Conservation (phyloP, 2,888 invertebrate genomes). For the Epirrita christyi region DNA sequence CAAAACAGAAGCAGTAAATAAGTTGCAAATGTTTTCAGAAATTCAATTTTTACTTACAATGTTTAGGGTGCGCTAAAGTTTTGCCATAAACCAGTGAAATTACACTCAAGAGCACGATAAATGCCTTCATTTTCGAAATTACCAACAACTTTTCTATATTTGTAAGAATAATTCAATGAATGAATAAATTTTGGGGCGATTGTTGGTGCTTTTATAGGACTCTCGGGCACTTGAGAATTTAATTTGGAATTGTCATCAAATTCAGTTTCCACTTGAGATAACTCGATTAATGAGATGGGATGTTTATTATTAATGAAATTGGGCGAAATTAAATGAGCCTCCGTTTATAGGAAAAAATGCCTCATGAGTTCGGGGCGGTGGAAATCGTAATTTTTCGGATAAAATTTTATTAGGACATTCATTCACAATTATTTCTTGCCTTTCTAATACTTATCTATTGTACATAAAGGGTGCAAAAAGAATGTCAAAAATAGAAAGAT, state of each 20-base stretch:
- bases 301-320: conserved; percentile 37
- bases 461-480: no score
- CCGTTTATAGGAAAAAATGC: background rate
- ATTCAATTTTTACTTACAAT: conserved; percentile 46
- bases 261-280: conserved; percentile 43
- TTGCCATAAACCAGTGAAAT: conserved; percentile 55
- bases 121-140: conserved; percentile 56
- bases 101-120: conserved; percentile 52
- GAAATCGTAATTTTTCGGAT: no score
- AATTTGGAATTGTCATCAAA: conserved; percentile 44
- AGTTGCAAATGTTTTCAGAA: conserved; percentile 21
- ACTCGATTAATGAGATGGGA: conserved; percentile 35
- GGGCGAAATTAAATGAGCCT: conserved; percentile 16
- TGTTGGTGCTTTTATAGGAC: conserved; percentile 48
- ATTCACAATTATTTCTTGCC: no score
- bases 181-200: conserved; percentile 21
- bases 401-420: no score
- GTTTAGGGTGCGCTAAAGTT: conserved; percentile 48
- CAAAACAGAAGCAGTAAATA: conserved; percentile 6
- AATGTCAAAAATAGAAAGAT: no score
- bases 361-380: no score
- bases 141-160: conserved; percentile 35
- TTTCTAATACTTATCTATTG: no score
- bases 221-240: conserved; percentile 45
- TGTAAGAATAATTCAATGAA: conserved; percentile 36